Percentiles rank a stretch among this genome's conserved stretches.
phyloP scores from a whole-genome alignment of 2,888 invertebrate genomes.

The Brachypterus glaber region DNA sequence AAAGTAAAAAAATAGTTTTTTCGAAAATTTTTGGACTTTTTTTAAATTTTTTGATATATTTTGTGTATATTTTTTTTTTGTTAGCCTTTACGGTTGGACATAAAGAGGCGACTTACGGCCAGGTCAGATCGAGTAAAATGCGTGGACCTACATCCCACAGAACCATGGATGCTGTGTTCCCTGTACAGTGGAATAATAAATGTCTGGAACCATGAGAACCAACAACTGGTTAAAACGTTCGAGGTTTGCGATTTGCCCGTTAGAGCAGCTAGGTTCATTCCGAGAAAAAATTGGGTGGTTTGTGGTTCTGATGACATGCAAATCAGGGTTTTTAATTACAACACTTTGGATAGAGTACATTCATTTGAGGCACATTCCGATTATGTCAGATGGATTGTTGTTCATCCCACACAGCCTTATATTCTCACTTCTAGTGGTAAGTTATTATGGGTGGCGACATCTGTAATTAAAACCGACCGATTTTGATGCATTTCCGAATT shows the following conservation, averaged over 20 bases:
- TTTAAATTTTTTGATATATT: too few relatives aligned
- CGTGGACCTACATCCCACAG: slow-evolving; percentile 93
- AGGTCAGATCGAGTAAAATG: slow-evolving; percentile 97
- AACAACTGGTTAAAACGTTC: slow-evolving; percentile 78
- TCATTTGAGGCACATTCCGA: slow-evolving; percentile 98
- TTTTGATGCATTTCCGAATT: too few relatives aligned
- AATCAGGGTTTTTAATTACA: slow-evolving; percentile 95
- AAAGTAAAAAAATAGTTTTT: too few relatives aligned
- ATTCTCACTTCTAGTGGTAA: slow-evolving; percentile 92
- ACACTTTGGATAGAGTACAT: slow-evolving; percentile 92
- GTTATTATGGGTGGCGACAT: too few relatives aligned
- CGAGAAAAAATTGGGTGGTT: slow-evolving; percentile 97
- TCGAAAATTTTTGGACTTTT: too few relatives aligned
- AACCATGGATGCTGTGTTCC: slow-evolving; percentile 98
- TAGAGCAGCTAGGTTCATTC: slow-evolving; percentile 89
- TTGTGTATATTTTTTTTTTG: slow-evolving; percentile 26
- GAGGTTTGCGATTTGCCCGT: slow-evolving; percentile 96
- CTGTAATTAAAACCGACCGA: too few relatives aligned
- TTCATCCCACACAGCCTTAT: slow-evolving; percentile 96
- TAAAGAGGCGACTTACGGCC: slow-evolving; percentile 94
- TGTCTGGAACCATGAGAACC: slow-evolving; percentile 98
- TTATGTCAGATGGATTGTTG: slow-evolving; percentile 90
- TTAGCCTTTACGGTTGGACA: slow-evolving; percentile 92
- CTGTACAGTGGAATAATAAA: slow-evolving; percentile 98
- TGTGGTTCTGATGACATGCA: slow-evolving; percentile 96